Conservation (phyloP, 64 coral and sea anemone genomes). For the Montipora capricornis region DNA sequence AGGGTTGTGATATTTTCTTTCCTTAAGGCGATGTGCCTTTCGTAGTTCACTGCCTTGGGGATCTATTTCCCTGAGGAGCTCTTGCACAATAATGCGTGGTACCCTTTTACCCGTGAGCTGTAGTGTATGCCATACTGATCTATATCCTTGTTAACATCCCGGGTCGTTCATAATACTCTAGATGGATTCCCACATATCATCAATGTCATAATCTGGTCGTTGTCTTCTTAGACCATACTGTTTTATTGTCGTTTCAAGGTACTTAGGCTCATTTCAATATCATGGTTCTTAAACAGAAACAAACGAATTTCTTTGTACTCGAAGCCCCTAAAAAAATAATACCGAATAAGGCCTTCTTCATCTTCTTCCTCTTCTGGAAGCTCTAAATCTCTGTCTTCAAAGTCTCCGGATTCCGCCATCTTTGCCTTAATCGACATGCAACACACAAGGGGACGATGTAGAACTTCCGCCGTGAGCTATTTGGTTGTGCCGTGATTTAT, state of each 20-base stretch:
- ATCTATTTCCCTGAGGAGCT: constrained; percentile 73
- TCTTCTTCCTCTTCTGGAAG: constrained; percentile 34
- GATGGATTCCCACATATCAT: constrained; percentile 40
- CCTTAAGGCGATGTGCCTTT: constrained; percentile 70
- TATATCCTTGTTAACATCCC: constrained; percentile 62
- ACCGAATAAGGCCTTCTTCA: constrained; percentile 1
- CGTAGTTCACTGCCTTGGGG: constrained; percentile 63
- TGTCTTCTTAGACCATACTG: constrained; percentile 62
- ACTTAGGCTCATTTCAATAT: constrained; percentile 68
- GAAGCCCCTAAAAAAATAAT: constrained; percentile 28
- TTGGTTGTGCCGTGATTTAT: background rate
- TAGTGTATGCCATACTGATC: constrained; percentile 76
- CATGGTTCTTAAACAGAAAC: constrained; percentile 63
- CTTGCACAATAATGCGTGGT: constrained; percentile 69
- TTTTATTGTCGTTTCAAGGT: constrained; percentile 82
- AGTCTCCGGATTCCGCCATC: background rate
- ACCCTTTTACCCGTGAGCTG: constrained; percentile 63
- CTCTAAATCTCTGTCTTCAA: background rate
- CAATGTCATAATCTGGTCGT: constrained; percentile 67
- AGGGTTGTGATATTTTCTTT: constrained; percentile 66
- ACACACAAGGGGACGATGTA: background rate
- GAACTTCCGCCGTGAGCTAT: background rate
- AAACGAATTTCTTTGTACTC: constrained; percentile 63
- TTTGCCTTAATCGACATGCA: background rate
- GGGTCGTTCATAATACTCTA: background rate